Conservation (phyloP, 2,888 invertebrate species). For the Tribolium freemani region DNA sequence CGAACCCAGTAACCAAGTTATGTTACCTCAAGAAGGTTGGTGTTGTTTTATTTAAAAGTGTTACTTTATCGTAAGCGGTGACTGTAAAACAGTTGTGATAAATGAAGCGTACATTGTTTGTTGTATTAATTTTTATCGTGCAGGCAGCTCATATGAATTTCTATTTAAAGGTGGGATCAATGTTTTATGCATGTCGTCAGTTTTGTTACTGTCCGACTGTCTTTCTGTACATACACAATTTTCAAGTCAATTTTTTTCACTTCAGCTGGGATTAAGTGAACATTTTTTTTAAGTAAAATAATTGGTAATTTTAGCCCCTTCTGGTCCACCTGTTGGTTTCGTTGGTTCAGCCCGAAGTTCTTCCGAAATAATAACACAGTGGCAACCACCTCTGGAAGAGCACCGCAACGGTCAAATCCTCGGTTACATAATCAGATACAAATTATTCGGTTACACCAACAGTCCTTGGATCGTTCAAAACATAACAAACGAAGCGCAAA, state of each 20-base stretch:
- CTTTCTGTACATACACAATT: conserved; percentile 31
- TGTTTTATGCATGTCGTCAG: conserved; percentile 50
- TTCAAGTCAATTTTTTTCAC: conserved; percentile 37
- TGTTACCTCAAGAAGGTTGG: conserved; percentile 96
- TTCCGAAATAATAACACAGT: conserved; percentile 96
- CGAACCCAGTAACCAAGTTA: conserved; percentile 89
- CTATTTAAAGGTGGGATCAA: conserved; percentile 66
- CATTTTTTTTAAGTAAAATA: background rate
- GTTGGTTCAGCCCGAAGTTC: conserved; percentile 95
- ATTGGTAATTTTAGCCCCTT: conserved; percentile 80
- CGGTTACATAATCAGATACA: conserved; percentile 93
- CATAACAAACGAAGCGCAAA: conserved; percentile 92
- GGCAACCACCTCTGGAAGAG: conserved; percentile 96
- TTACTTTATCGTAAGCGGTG: conserved; percentile 3
- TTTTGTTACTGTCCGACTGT: conserved; percentile 27
- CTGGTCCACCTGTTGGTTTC: conserved; percentile 94
- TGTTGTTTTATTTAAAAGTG: conserved; percentile 41
- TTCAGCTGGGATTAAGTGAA: background rate
- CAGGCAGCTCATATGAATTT: conserved; percentile 67
- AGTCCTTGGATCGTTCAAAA: conserved; percentile 94
- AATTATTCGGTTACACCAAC: conserved; percentile 91
- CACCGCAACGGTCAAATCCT: conserved; percentile 95
- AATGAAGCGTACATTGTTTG: conserved; percentile 57
- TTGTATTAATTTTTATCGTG: conserved; percentile 62
- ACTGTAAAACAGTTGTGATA: background rate